Conservation (phyloP, 2,888 invertebrate genomes). For the Zelleria hepariella region DNA sequence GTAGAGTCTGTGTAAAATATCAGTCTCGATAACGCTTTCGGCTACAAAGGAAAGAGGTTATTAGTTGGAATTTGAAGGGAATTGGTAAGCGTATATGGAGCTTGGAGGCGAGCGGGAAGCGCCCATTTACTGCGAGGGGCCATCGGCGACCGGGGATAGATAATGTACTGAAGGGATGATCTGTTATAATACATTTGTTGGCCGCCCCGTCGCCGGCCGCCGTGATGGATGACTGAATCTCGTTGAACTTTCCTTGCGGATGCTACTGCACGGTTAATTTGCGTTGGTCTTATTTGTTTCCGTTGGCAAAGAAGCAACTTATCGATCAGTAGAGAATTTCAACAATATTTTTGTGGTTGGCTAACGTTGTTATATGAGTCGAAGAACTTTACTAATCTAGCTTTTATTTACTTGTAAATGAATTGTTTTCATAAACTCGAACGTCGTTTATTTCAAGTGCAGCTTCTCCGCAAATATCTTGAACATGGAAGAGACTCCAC, state of each 20-base stretch:
- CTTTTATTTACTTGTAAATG: too few species aligned
- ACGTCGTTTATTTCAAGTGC: neutral
- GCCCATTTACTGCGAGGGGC: constrained; percentile 1
- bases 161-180: constrained; percentile 61
- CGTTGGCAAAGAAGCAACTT: neutral
- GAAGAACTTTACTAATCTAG: neutral
- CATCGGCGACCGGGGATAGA: constrained; percentile 41
- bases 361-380: neutral
- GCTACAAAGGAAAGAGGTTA: neutral
- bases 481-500: constrained; percentile 33
- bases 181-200: constrained; percentile 64
- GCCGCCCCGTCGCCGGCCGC: constrained; percentile 47
- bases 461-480: neutral
- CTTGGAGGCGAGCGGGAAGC: neutral
- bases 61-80: neutral
- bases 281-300: neutral
- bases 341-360: neutral
- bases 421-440: too few species aligned
- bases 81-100: neutral
- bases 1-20: neutral
- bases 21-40: neutral
- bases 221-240: constrained; percentile 61
- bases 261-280: constrained; percentile 7
- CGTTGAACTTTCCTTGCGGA: constrained; percentile 13
- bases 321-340: neutral